Evolutionary conservation across 2,888 invertebrate genomes (phyloP), one percentile per base, ranked within the genome.

Genomic region (Gortyna flavago): DNA sequence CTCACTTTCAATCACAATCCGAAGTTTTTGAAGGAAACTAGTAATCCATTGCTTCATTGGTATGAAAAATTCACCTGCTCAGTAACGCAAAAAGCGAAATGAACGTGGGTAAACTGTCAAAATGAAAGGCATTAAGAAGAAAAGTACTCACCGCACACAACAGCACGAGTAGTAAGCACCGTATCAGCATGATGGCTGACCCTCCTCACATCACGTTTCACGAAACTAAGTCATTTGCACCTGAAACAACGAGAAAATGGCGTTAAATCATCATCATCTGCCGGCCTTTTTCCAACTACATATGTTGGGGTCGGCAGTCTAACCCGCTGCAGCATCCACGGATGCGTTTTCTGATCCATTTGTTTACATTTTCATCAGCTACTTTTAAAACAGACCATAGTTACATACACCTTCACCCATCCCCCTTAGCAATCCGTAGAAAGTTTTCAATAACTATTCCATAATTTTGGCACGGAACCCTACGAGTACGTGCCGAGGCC

Each of bases 121-220:
- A 51, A 48, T 48, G 5, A 44, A 44, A 51, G 8, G 21, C 9
- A 8, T 54, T 25, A 9, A 9, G 54, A 25, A 51, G 4, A 51
- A 48, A 25, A 69, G 11, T 44, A 94, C 95, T 95, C 77, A 95
- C 95, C 91, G 91, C 92, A 79, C 93, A 90, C 62, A 95, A 84
- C 72, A 94, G 86, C 59, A 90, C 88, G 69, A 94, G 86, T 21
- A 93, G 81, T 77, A 94, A 76, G 74, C 89, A 87, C 82, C 92
- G 87, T 79, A 84, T 85, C 89, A 93, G 92, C 95, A 95, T 95
- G 57, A 85, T 92, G 93, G 93, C 92, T 79, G 66, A 72, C 32
- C 57, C 65, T 75, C 86, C 79, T 83, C 87, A 84, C 90, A 80
- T 90, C 88, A 87, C 95, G 94, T 94, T 89, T 87, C 93, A 92